These are phyloP conservation scores for Ferdinandea cuprea DNA, from an alignment of 2,888 invertebrate species.

Conservation along the genomic window DNA sequence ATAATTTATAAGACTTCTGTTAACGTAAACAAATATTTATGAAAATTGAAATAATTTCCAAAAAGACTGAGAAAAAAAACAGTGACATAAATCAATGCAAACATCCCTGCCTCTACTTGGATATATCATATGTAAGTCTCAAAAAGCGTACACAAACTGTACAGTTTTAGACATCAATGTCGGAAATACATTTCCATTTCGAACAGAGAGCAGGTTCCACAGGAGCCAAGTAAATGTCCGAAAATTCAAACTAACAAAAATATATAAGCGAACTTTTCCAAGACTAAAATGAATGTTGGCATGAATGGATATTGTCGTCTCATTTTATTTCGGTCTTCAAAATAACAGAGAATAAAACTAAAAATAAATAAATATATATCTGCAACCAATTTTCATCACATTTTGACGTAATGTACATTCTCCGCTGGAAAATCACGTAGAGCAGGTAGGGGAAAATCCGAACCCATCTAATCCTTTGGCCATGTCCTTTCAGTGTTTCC, in stretches of 20 bases:
- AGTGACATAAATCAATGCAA: conserved; percentile 43
- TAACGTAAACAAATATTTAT: too few species aligned
- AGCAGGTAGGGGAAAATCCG: conserved; percentile 15
- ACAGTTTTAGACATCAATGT: too few species aligned
- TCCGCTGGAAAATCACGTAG: not conserved
- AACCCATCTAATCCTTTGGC: conserved; percentile 26
- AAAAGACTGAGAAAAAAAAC: too few species aligned
- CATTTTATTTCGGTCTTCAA: not conserved
- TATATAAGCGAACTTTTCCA: conserved; percentile 35
- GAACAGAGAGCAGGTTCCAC: not conserved
- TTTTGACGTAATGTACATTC: conserved; percentile 48
- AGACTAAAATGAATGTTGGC: conserved; percentile 50
- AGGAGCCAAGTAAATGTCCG: conserved; percentile 49
- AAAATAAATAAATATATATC: conserved; percentile 58
- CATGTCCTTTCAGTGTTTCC: conserved; percentile 49
- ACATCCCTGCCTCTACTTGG: too few species aligned
- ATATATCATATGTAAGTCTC: too few species aligned
- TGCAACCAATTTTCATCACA: conserved; percentile 73
- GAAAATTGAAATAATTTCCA: too few species aligned
- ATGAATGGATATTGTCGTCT: conserved; percentile 25
- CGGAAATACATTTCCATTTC: conserved; percentile 33
- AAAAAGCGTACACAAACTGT: too few species aligned
- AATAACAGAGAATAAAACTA: not conserved
- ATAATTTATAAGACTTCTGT: too few species aligned
- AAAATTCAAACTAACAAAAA: conserved; percentile 4